phyloP scores from a whole-genome alignment of 2,797 vertebrate species.

The Danio aesculapii region DNA sequence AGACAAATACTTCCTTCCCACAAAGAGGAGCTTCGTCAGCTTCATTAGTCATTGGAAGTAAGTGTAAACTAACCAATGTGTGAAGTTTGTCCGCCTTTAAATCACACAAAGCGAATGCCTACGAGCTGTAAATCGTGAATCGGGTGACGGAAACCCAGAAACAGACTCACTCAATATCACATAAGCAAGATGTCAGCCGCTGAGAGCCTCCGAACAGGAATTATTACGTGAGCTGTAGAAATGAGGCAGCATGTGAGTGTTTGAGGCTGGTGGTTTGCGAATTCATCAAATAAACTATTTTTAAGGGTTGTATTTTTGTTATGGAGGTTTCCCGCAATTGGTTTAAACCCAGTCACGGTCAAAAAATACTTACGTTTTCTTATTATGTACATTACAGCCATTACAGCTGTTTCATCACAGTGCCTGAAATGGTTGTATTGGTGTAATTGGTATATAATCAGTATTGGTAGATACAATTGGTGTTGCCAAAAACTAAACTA shows the following conservation, averaged over 20 bases:
- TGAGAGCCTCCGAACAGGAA: conserved; percentile 10
- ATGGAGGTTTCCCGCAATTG: no score
- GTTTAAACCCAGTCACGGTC: no score
- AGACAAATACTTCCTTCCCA: conserved; percentile 40
- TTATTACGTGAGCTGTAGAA: conserved; percentile 33
- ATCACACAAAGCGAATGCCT: conserved; percentile 22
- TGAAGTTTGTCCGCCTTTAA: conserved; percentile 26
- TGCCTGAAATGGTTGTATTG: no score
- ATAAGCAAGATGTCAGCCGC: conserved; percentile 18
- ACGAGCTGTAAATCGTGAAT: conserved; percentile 33
- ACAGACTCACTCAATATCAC: conserved; percentile 3
- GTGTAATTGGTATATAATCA: no score
- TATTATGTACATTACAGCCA: no score
- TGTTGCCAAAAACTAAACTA: no score
- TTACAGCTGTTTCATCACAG: no score
- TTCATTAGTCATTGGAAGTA: conserved; percentile 32
- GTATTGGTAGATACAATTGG: no score
- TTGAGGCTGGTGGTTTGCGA: background rate
- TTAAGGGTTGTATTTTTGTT: no score
- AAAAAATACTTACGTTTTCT: no score
- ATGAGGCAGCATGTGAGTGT: background rate
- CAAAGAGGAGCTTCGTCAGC: conserved; percentile 12
- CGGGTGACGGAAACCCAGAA: background rate
- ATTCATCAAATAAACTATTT: background rate
- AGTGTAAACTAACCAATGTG: conserved; percentile 24